Evolutionary conservation across 2,113 vertebrate species (phyloP), one percentile per base, ranked within the genome.

Genomic region (Chelonoidis abingdonii): DNA sequence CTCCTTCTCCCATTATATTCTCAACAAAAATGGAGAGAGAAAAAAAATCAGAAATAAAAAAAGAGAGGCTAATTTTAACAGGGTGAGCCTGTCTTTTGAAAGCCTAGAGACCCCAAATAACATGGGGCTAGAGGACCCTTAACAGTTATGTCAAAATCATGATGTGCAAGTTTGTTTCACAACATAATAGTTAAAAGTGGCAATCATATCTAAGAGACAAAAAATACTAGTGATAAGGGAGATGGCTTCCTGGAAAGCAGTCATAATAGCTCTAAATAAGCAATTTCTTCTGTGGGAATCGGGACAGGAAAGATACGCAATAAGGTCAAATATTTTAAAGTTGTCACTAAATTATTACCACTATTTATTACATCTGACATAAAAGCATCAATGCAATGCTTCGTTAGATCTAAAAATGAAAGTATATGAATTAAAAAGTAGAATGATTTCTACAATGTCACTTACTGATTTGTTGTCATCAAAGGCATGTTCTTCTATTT

Each of bases 401-500:
- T 83, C 24, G 27, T 80, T 22, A 9, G 83, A 52, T 38, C 8
- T 44, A 84, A 88, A 84, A 82, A 76, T 35, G 90, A 93, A 89
- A 6, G 4, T 8, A 57, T 3, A 72, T 8, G 38, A 84, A 47
- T 57, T 3, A 92, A 94, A 87, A 44, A 47, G 41, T 41, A 78
- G 81, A 24, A 83, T 13, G 24, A 2, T 24, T 11, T 38, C 24
- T 35, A 83, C 88, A 90, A 8, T 6, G 52, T 59, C 35, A 89
- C 98, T 96, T 95, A 99, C 99, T 93, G 99, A 98, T 97, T 99
- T 99, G 93, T 99, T 99, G 96, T 99, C 99, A 96, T 99, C 99
- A 82, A 99, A 99, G 47, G 98, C 99, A 10, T 99, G 99, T 57
- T 99, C 99, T 92, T 99, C 99, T 31, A 99, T 99, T 95, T 99